phyloP scores from a whole-genome alignment of 2,113 vertebrate genomes.

The Syrmaticus mikado region DNA sequence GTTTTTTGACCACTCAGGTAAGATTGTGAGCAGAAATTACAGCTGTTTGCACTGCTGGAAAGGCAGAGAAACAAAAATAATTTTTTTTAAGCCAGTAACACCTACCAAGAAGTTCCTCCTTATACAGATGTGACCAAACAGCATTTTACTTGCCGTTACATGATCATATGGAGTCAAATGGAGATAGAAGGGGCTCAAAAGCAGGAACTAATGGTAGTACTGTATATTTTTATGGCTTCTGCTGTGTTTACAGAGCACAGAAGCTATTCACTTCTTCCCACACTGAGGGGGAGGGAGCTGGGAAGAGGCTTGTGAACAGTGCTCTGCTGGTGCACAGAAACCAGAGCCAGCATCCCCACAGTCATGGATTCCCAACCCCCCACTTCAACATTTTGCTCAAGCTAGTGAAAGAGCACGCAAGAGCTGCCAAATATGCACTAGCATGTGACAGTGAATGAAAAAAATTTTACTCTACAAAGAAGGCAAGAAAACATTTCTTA shows the following conservation, averaged over 20 bases:
- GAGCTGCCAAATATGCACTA: background rate
- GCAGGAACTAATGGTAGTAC: conserved; percentile 31
- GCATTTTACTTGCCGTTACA: background rate
- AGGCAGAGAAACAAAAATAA: background rate
- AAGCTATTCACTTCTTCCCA: background rate
- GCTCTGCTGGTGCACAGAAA: background rate
- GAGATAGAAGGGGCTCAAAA: background rate
- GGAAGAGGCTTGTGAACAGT: background rate
- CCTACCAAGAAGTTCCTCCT: background rate
- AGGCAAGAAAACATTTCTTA: background rate
- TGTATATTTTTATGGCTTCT: conserved; percentile 46
- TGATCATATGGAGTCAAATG: background rate
- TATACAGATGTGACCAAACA: background rate
- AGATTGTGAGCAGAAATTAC: background rate
- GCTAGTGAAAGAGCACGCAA: background rate
- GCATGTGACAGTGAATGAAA: background rate
- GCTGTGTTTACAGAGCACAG: conserved; percentile 41
- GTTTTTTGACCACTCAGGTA: background rate
- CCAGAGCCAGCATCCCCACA: background rate
- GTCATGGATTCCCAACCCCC: background rate
- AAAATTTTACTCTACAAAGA: background rate
- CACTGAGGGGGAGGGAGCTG: background rate
- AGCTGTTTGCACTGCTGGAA: background rate
- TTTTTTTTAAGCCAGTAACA: background rate
- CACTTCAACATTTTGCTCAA: background rate